These are phyloP conservation scores for Archegozetes longisetosus DNA, from an alignment of 1,140 invertebrate species.

Conservation along the genomic window DNA sequence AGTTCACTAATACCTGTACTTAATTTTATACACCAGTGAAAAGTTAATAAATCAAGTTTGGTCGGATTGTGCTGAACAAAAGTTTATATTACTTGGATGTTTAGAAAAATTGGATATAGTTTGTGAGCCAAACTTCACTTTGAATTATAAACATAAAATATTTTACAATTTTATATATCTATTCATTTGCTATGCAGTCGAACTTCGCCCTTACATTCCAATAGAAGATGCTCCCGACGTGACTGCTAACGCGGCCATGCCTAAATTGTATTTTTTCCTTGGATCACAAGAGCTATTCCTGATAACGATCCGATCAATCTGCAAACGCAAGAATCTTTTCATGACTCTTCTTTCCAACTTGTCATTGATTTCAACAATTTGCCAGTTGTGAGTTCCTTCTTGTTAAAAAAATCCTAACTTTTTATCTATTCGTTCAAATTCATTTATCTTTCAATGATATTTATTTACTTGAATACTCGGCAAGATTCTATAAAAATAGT, in stretches of 20 bases:
- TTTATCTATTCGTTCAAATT: too few relatives aligned
- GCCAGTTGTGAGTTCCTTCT: slow-evolving; percentile 5
- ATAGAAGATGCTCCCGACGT: slow-evolving; percentile 14
- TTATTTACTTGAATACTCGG: too few relatives aligned
- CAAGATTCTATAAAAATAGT: too few relatives aligned
- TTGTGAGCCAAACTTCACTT: slow-evolving; percentile 14
- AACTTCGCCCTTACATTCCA: slow-evolving; percentile 7
- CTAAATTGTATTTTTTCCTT: slow-evolving; percentile 18
- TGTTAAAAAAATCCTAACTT: too few relatives aligned
- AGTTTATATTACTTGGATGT: slow-evolving; percentile 18
- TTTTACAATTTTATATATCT: too few relatives aligned
- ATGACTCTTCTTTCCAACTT: slow-evolving; percentile 12
- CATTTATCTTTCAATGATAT: too few relatives aligned
- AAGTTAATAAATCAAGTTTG: slow-evolving; percentile 13
- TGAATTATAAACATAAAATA: not conserved
- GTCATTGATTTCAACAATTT: slow-evolving; percentile 13
- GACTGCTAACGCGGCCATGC: not conserved
- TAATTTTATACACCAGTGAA: slow-evolving; percentile 4
- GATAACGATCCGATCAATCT: not conserved
- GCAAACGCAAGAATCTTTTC: not conserved
- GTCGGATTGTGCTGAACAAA: slow-evolving; percentile 20
- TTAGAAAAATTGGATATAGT: slow-evolving; percentile 21
- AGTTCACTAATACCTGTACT: not conserved
- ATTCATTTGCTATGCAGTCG: too few relatives aligned
- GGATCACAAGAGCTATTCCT: slow-evolving; percentile 12